Percentiles rank a stretch among this genome's conserved stretches.
Conservation (phyloP, 2,888 invertebrate species). For the Octonoba sinensis region DNA sequence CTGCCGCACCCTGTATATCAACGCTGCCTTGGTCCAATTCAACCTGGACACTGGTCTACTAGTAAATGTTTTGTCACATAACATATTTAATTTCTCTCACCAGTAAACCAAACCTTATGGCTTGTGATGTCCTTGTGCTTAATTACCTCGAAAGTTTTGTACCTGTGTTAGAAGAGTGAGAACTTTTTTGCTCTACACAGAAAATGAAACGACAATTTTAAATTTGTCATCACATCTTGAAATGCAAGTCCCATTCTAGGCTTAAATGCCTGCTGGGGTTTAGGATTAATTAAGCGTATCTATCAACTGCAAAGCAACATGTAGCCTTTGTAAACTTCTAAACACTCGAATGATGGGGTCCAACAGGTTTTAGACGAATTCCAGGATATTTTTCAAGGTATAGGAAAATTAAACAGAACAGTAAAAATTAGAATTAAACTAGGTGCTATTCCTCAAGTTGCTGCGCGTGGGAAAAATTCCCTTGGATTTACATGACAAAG, state of each 20-base stretch:
- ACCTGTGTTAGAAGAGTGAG: background rate
- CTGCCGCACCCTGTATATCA: too few relatives aligned
- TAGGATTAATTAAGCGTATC: background rate
- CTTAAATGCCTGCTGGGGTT: background rate
- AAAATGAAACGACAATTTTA: background rate
- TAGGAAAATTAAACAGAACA: constrained; percentile 4
- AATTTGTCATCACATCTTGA: constrained; percentile 4
- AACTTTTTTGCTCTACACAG: background rate
- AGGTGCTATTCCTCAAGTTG: background rate
- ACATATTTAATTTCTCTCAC: background rate
- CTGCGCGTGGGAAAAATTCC: constrained; percentile 8
- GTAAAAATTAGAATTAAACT: constrained; percentile 14
- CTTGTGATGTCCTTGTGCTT: background rate
- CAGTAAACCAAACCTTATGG: background rate
- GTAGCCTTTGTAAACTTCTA: background rate
- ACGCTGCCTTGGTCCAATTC: background rate
- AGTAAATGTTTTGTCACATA: constrained; percentile 7
- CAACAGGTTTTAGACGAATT: background rate
- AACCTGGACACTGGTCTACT: constrained; percentile 16
- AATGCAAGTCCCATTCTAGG: background rate
- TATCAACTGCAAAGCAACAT: background rate
- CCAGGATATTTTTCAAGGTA: constrained; percentile 6
- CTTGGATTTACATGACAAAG: constrained; percentile 15
- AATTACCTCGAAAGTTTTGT: background rate
- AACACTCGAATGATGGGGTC: background rate